Evolutionary conservation across 2,888 invertebrate genomes (phyloP).

Genomic region (Spisula solida): DNA sequence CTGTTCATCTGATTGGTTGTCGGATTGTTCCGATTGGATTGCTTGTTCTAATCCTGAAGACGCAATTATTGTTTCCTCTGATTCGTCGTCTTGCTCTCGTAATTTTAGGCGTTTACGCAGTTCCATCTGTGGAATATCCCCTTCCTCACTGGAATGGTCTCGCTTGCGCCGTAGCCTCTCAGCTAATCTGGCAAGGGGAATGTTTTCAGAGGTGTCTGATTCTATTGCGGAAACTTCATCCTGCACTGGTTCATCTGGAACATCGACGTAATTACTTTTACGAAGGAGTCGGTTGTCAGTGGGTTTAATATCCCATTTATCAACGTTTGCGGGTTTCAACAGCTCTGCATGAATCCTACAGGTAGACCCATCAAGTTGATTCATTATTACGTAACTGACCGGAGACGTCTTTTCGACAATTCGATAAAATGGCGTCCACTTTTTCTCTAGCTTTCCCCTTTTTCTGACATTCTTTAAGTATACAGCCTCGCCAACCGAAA

Average conservation of each 20-base stretch:
- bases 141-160: conserved; percentile 18
- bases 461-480: not conserved
- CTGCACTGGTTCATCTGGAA: conserved; percentile 3
- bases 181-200: not conserved
- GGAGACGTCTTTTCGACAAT: conserved; percentile 49
- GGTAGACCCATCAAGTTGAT: conserved; percentile 36
- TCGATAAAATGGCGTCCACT: conserved; percentile 54
- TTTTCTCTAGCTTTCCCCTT: conserved; percentile 42
- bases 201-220: not conserved
- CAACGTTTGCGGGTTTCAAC: conserved; percentile 37
- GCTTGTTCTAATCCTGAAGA: no score
- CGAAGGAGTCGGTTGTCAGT: conserved; percentile 10
- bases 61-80: no score
- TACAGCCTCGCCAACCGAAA: not conserved
- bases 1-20: no score
- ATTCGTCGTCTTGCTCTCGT: no score
- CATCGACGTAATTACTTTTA: conserved; percentile 29
- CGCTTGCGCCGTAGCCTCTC: conserved; percentile 2
- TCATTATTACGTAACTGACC: conserved; percentile 43
- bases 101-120: conserved; percentile 12
- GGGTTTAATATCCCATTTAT: conserved; percentile 48
- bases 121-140: conserved; percentile 52
- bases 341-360: conserved; percentile 37
- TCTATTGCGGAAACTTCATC: not conserved
- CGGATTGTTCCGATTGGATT: no score